Conservation (phyloP, 2,797 vertebrate species). For the Scolopax bukidnonensis region DNA sequence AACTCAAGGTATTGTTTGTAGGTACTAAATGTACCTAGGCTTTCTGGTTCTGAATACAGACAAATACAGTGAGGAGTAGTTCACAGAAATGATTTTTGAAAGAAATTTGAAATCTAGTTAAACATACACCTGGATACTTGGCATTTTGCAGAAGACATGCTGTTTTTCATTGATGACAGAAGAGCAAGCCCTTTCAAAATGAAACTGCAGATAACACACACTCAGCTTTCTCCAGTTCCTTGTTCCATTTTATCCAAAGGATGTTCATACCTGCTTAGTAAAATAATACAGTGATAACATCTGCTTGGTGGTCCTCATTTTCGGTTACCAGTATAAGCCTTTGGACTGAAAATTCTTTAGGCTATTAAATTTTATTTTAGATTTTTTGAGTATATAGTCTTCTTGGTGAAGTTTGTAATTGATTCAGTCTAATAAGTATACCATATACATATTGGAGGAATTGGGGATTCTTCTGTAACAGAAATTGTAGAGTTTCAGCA, state of each 20-base stretch:
- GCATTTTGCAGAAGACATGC: background rate
- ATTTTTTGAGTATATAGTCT: background rate
- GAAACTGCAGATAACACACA: background rate
- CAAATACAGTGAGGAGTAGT: background rate
- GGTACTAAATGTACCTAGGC: rapidly evolving
- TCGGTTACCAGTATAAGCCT: background rate
- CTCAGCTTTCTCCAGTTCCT: background rate
- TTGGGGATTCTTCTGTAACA: background rate
- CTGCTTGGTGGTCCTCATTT: background rate
- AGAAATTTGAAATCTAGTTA: background rate
- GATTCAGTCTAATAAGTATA: background rate
- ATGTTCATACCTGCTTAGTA: background rate
- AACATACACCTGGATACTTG: background rate
- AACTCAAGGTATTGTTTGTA: background rate
- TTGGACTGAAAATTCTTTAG: background rate
- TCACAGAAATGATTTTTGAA: background rate
- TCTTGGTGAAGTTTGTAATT: background rate
- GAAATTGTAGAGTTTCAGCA: background rate
- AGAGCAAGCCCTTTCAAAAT: background rate
- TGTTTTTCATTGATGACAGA: background rate
- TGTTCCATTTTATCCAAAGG: background rate
- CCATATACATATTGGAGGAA: background rate
- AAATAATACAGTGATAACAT: background rate
- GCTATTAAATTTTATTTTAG: background rate
- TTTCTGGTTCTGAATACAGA: background rate